Conservation (phyloP, 2,797 vertebrate genomes). For the Miichthys miiuy region DNA sequence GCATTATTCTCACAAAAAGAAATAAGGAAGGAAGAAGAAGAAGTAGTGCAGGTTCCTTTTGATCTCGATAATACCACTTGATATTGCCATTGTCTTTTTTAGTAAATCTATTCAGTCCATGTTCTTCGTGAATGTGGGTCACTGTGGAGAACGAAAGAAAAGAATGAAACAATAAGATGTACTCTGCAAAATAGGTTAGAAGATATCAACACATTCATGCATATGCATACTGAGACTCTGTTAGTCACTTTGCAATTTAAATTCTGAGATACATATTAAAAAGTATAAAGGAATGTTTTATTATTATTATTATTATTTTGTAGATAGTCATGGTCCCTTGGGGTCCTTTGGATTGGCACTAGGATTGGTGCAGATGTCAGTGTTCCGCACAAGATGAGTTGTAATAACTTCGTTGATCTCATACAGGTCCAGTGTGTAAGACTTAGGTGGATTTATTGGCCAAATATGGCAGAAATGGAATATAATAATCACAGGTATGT, state of each 20-base stretch:
- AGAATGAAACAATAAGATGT: neutral
- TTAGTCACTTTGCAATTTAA: slow-evolving; percentile 15
- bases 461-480: too few species aligned
- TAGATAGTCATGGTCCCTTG: neutral
- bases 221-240: neutral
- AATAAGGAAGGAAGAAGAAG: neutral
- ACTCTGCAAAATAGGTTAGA: slow-evolving; percentile 3
- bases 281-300: neutral
- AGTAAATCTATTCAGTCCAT: neutral
- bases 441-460: too few species aligned
- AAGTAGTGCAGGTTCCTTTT: neutral
- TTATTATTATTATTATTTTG: too few species aligned
- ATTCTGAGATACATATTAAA: slow-evolving; percentile 2
- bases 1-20: neutral
- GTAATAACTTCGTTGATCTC: neutral
- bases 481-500: too few species aligned
- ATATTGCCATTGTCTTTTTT: neutral
- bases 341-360: neutral
- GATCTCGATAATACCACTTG: neutral
- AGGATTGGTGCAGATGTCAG: neutral
- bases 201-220: slow-evolving; percentile 6
- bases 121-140: slow-evolving; percentile 22
- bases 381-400: neutral
- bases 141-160: slow-evolving; percentile 1
- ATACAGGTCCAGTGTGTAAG: too few species aligned